Percentiles rank a stretch among this genome's conserved stretches.
phyloP scores from a whole-genome alignment of 2,113 vertebrate species.

The Brevimyrus niger region DNA sequence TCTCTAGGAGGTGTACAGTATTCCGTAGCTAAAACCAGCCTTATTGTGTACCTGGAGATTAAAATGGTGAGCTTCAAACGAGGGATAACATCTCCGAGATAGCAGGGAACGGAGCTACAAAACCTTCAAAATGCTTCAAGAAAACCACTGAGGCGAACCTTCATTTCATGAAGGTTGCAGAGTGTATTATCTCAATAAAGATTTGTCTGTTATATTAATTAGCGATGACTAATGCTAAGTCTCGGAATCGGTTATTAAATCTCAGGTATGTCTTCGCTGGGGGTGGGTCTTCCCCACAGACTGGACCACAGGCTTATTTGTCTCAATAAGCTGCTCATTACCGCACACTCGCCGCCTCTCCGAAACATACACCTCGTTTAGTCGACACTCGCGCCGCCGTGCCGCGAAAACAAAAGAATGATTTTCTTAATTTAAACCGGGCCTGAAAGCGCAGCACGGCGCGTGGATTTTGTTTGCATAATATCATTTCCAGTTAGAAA shows the following conservation, averaged over 20 bases:
- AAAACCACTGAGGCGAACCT: background rate
- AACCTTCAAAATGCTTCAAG: background rate
- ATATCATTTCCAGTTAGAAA: conserved; percentile 41
- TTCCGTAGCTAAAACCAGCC: background rate
- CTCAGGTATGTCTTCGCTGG: conserved; percentile 22
- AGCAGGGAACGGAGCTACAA: background rate
- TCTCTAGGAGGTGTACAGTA: background rate
- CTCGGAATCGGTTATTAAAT: conserved; percentile 30
- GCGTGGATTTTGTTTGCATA: conserved; percentile 37
- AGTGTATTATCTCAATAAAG: background rate
- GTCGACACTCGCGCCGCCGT: background rate
- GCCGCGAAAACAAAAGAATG: conserved; percentile 16
- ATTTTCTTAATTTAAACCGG: conserved; percentile 21
- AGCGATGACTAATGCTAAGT: conserved; percentile 25
- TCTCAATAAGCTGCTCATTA: conserved; percentile 17
- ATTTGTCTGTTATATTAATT: conserved; percentile 27
- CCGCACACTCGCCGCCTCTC: conserved; percentile 23
- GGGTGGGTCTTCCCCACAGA: conserved; percentile 21
- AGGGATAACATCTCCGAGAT: background rate
- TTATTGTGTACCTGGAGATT: background rate
- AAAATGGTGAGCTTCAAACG: background rate
- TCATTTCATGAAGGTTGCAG: background rate
- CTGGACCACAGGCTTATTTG: conserved; percentile 42
- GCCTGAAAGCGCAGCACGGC: conserved; percentile 26
- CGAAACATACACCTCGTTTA: conserved; percentile 18